phyloP scores from a whole-genome alignment of 2,888 invertebrate species.

The Drosophila mayaguana region DNA sequence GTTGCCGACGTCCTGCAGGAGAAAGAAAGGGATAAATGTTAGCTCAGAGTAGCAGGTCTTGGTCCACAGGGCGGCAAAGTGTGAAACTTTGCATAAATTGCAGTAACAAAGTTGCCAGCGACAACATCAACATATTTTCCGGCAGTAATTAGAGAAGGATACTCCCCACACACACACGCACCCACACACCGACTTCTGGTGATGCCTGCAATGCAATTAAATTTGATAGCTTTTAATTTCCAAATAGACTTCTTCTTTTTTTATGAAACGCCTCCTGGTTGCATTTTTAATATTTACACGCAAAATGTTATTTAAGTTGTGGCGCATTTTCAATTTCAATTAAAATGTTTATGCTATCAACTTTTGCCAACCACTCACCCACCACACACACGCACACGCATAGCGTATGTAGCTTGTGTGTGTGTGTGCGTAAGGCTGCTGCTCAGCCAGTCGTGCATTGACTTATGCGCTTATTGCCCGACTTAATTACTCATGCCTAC shows the following conservation, averaged over 20 bases:
- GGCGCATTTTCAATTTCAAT: conserved; percentile 76
- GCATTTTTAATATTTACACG: conserved; percentile 62
- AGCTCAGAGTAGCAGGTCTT: conserved; percentile 8
- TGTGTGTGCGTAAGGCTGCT: conserved; percentile 13
- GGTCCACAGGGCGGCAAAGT: conserved; percentile 56
- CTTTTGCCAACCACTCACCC: conserved; percentile 28
- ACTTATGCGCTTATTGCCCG: conserved; percentile 63
- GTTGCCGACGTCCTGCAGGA: conserved; percentile 81
- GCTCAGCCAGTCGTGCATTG: conserved; percentile 53
- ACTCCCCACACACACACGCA: conserved; percentile 14
- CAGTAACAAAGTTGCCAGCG: conserved; percentile 66
- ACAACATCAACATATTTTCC: conserved; percentile 75
- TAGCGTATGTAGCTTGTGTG: background rate
- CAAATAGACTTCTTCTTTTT: conserved; percentile 51
- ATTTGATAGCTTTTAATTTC: conserved; percentile 56
- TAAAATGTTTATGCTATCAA: conserved; percentile 66
- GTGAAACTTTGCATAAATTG: conserved; percentile 76
- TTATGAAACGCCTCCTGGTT: conserved; percentile 21
- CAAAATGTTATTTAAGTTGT: conserved; percentile 74
- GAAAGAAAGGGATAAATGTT: conserved; percentile 21
- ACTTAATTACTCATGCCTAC: conserved; percentile 73
- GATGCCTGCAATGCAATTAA: conserved; percentile 57
- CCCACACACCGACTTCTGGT: conserved; percentile 6
- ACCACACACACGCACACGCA: conserved; percentile 17
- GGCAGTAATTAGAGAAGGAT: conserved; percentile 68